A percentile compares a stretch with the other conserved stretches of the same genome.
Evolutionary conservation across 2,888 invertebrate species (phyloP).

Genomic region (Caenorhabditis sinica): DNA sequence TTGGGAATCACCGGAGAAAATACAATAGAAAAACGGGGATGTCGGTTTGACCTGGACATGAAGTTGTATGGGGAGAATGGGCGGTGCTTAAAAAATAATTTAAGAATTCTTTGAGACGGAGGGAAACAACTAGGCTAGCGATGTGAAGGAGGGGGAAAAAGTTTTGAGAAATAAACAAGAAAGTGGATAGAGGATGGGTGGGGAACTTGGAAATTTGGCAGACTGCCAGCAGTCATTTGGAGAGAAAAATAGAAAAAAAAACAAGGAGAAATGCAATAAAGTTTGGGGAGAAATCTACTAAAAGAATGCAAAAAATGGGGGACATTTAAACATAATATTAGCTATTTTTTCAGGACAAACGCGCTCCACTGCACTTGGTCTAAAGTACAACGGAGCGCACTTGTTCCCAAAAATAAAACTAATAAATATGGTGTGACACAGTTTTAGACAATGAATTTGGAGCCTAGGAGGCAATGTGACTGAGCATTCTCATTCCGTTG

Average conservation of each 20-base stretch:
- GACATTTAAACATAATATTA: no score
- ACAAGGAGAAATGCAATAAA: background rate
- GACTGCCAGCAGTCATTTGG: constrained; percentile 25
- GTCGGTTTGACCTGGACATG: constrained; percentile 16
- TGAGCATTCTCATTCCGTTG: constrained; percentile 59
- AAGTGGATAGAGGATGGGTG: constrained; percentile 18
- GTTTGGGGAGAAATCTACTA: background rate
- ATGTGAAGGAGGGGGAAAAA: background rate
- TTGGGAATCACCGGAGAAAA: background rate
- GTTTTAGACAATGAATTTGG: no score
- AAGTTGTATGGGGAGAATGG: no score
- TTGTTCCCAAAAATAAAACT: background rate
- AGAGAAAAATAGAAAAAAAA: background rate
- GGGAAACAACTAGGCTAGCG: constrained; percentile 39
- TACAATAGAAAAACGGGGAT: background rate
- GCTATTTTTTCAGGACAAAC: no score
- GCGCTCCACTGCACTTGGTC: no score
- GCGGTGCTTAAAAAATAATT: no score
- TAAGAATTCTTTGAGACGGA: constrained; percentile 1
- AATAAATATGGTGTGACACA: background rate
- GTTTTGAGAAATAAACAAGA: constrained; percentile 3
- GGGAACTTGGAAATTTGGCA: background rate
- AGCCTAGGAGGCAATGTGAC: constrained; percentile 45
- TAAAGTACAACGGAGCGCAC: no score
- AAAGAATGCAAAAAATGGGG: no score